Evolutionary conservation across 2,888 invertebrate species (phyloP).

Genomic region (Harpagoxenus sublaevis): DNA sequence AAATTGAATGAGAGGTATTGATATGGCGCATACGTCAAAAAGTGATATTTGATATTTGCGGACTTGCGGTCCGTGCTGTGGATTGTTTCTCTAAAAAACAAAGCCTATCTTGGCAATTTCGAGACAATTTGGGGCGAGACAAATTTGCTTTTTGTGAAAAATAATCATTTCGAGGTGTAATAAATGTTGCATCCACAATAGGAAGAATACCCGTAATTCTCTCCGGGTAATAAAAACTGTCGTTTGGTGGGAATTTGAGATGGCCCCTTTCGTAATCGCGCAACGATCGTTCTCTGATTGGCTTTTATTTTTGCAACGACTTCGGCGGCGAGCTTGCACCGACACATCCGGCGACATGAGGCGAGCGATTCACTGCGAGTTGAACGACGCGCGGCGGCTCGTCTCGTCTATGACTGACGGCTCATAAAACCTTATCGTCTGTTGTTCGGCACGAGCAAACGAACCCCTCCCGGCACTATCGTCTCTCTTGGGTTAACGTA

Average conservation of each 20-base stretch:
- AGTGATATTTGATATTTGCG: background rate
- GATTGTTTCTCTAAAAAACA: background rate
- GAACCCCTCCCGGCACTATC: conserved; percentile 79
- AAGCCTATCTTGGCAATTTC: background rate
- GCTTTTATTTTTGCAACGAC: conserved; percentile 17
- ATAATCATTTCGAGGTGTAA: conserved; percentile 24
- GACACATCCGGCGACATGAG: conserved; percentile 14
- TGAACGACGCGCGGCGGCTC: conserved; percentile 63
- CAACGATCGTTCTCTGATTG: conserved; percentile 28
- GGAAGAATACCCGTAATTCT: conserved; percentile 24
- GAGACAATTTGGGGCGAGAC: background rate
- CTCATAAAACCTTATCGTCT: conserved; percentile 83
- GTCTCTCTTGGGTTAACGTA: conserved; percentile 79
- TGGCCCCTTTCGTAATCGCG: conserved; percentile 31
- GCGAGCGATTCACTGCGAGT: conserved; percentile 57
- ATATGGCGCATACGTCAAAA: background rate
- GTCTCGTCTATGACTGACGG: conserved; percentile 81
- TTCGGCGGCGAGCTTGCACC: conserved; percentile 57
- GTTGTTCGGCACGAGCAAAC: conserved; percentile 79
- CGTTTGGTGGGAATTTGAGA: conserved; percentile 13
- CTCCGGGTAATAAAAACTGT: conserved; percentile 29
- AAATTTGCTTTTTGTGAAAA: background rate
- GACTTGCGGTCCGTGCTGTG: background rate
- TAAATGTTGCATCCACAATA: conserved; percentile 10
- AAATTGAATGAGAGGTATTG: background rate